Conservation (phyloP, 2,797 vertebrate genomes). For the Monodelphis domestica region DNA sequence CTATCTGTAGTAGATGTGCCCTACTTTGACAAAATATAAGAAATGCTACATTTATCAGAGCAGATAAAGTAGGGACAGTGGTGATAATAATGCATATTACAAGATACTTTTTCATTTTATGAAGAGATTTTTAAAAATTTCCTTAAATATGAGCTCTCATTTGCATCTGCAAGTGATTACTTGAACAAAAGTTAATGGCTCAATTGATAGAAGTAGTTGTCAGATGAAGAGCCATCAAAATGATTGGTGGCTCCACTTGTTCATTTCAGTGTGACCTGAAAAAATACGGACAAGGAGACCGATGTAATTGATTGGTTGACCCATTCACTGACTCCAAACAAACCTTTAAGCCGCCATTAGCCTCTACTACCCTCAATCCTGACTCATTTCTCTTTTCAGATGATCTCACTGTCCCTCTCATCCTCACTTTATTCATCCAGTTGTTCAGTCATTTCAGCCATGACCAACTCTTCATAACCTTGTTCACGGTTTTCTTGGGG, state of each 20-base stretch:
- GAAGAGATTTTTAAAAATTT: neutral
- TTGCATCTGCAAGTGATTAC: neutral
- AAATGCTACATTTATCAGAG: neutral
- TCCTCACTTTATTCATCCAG: no score
- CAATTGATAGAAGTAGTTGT: neutral
- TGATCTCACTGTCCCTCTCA: neutral
- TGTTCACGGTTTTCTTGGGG: no score
- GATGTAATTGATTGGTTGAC: neutral
- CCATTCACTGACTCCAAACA: neutral
- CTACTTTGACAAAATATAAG: neutral
- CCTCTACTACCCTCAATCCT: neutral
- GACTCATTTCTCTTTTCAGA: neutral
- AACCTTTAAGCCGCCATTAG: neutral
- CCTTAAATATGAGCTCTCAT: neutral
- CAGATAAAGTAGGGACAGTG: no score
- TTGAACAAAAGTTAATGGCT: neutral
- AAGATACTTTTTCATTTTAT: neutral
- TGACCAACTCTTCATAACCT: no score
- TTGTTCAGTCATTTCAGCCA: no score
- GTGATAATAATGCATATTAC: neutral
- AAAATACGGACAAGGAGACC: neutral
- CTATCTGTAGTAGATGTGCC: neutral
- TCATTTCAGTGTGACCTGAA: neutral
- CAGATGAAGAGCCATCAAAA: neutral
- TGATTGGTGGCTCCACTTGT: neutral